Percentiles rank a stretch among this genome's conserved stretches.
phyloP scores from a whole-genome alignment of 2,113 vertebrate genomes.

The Odocoileus virginianus region DNA sequence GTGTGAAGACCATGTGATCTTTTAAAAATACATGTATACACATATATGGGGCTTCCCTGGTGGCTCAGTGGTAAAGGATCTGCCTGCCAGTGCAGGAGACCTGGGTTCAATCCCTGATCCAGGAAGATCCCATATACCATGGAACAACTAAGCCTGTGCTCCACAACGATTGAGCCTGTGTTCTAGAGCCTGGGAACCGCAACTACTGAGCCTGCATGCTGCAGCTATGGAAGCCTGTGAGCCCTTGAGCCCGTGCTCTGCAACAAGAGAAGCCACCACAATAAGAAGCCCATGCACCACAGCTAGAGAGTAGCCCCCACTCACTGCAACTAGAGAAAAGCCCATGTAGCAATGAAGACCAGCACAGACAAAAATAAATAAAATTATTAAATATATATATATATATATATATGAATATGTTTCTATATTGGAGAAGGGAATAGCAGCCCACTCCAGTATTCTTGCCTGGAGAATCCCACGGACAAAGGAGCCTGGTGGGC shows the following conservation, averaged over 20 bases:
- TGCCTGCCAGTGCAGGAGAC: background rate
- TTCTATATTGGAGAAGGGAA: background rate
- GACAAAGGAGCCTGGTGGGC: background rate
- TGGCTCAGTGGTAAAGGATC: background rate
- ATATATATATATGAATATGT: background rate
- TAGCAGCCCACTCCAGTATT: background rate
- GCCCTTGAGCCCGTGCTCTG: background rate
- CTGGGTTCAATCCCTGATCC: background rate
- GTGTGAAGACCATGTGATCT: background rate
- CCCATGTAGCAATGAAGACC: background rate
- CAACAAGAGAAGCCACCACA: background rate
- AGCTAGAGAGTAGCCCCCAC: background rate
- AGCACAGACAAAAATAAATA: background rate
- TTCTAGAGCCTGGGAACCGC: background rate
- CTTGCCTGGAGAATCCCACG: background rate
- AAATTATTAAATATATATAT: background rate
- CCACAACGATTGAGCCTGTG: background rate
- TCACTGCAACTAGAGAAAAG: background rate
- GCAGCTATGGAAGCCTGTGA: background rate
- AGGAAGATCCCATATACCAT: background rate
- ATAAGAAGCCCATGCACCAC: background rate
- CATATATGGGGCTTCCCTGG: background rate
- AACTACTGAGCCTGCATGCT: background rate
- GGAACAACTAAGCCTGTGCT: background rate
- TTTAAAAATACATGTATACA: background rate